Conservation (phyloP, 1,140 invertebrate species). For the Neodiprion pinetum region DNA sequence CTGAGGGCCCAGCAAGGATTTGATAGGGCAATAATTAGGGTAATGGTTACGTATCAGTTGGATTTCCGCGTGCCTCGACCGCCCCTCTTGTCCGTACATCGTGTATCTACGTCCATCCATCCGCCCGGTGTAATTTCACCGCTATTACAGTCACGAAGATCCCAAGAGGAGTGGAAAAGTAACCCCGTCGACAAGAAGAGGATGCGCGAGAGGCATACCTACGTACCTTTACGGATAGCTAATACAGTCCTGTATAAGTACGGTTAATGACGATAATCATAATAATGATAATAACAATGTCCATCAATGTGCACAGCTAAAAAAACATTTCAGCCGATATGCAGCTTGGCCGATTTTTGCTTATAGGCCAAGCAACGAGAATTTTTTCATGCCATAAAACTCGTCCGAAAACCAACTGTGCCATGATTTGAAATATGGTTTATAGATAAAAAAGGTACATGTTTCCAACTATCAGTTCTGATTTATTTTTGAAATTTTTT, state of each 20-base stretch:
- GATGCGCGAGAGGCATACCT: slow-evolving; percentile 14
- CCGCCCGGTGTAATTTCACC: background rate
- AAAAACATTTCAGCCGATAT: no score
- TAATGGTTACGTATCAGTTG: slow-evolving; percentile 61
- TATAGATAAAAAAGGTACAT: no score
- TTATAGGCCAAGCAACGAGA: no score
- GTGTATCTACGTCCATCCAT: slow-evolving; percentile 21
- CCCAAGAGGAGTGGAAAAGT: background rate
- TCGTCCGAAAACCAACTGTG: no score
- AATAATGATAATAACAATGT: no score
- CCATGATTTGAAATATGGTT: no score
- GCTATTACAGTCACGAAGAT: slow-evolving; percentile 36
- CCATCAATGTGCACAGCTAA: no score
- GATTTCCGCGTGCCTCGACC: slow-evolving; percentile 58
- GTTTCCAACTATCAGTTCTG: no score
- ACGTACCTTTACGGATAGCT: slow-evolving; percentile 14
- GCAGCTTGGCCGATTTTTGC: no score
- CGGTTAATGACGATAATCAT: no score
- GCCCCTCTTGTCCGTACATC: slow-evolving; percentile 29
- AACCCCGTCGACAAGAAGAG: background rate
- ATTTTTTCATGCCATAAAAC: no score
- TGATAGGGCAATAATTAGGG: slow-evolving; percentile 56
- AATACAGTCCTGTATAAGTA: slow-evolving; percentile 16
- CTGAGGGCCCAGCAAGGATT: background rate
- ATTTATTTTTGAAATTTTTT: no score